Percentiles rank a stretch among this genome's conserved stretches.
Evolutionary conservation across 2,888 invertebrate species (phyloP).

Genomic region (Suillia variegata): DNA sequence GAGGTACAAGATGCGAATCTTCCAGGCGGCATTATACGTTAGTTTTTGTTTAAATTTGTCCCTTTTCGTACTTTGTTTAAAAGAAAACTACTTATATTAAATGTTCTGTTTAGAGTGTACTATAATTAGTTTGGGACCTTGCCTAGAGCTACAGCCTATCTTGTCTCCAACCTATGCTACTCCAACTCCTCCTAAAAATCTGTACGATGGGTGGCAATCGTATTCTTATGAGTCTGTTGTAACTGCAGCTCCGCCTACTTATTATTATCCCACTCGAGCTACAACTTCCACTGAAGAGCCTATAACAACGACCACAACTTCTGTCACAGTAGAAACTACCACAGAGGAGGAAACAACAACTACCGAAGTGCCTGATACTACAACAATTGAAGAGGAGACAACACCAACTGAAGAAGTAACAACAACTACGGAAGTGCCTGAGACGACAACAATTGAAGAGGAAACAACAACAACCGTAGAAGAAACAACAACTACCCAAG

Average conservation of each 20-base stretch:
- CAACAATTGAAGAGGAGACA: neutral
- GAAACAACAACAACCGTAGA: neutral
- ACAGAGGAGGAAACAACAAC: neutral
- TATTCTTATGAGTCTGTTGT: neutral
- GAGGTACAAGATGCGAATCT: slow-evolving; percentile 1
- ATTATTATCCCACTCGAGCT: neutral
- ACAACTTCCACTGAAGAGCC: neutral
- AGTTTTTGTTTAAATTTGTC: too few relatives aligned
- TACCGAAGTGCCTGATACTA: neutral
- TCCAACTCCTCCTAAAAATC: too few relatives aligned
- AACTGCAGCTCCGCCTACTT: neutral
- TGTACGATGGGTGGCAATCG: too few relatives aligned
- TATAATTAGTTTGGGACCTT: neutral
- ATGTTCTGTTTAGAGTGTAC: slow-evolving; percentile 10
- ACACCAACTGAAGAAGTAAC: neutral
- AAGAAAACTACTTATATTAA: too few relatives aligned
- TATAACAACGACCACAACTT: neutral
- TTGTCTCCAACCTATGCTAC: too few relatives aligned
- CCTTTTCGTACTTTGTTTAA: too few relatives aligned
- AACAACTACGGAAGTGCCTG: neutral
- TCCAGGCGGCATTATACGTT: too few relatives aligned
- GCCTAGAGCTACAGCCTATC: too few relatives aligned
- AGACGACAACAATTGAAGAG: neutral
- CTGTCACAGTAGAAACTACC: neutral
- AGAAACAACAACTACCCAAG: neutral